Evolutionary conservation across 2,113 vertebrate species (phyloP).

Genomic region (Willisornis vidua): DNA sequence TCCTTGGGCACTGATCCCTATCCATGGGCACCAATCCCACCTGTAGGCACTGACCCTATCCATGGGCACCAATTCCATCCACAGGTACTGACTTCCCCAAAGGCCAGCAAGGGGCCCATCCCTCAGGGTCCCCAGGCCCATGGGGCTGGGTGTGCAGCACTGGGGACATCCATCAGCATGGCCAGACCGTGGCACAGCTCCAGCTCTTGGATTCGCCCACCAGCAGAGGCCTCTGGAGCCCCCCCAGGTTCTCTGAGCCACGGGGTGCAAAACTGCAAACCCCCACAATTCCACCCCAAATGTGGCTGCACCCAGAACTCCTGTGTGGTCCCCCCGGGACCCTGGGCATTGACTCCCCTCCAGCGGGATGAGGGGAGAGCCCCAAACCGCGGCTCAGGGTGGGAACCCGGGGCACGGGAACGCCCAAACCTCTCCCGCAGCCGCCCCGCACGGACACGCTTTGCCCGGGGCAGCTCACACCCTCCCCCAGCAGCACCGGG

Average conservation of each 20-base stretch:
- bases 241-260: neutral
- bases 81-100: rapidly evolving
- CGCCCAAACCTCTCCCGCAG: neutral
- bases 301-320: neutral
- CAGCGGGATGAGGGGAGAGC: neutral
- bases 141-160: rapidly evolving
- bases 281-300: neutral
- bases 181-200: neutral
- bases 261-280: rapidly evolving
- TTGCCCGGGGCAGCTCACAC: neutral
- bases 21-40: neutral
- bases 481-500: neutral
- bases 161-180: neutral
- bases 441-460: neutral
- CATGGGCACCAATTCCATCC: neutral
- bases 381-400: neutral
- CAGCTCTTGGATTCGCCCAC: neutral
- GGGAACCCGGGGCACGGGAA: neutral
- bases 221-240: neutral
- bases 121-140: neutral
- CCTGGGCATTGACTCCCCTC: neutral
- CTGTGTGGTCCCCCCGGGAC: rapidly evolving
- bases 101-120: rapidly evolving
- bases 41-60: too few relatives aligned
- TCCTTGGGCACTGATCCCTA: neutral